Conservation (phyloP, 2,888 invertebrate genomes). For the Eristalis tenax region DNA sequence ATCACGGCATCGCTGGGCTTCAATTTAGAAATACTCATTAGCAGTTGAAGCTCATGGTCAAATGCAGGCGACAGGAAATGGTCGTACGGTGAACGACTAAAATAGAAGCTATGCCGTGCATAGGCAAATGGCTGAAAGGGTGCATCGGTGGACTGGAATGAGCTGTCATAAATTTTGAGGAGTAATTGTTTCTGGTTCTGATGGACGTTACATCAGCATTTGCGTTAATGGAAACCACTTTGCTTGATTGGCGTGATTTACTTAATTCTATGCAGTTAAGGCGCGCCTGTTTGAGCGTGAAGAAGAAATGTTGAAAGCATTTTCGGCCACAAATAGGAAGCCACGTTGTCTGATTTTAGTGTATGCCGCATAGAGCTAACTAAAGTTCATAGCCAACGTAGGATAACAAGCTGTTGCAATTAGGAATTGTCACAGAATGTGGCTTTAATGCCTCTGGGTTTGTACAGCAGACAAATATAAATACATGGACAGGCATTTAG, state of each 20-base stretch:
- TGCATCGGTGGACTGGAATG: not conserved
- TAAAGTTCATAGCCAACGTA: too few relatives aligned
- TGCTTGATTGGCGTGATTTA: not conserved
- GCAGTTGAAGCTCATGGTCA: slow-evolving; percentile 1
- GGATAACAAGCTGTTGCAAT: too few relatives aligned
- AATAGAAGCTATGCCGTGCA: not conserved
- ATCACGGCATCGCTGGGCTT: slow-evolving; percentile 38
- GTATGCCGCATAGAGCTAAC: too few relatives aligned
- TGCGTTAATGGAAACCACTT: not conserved
- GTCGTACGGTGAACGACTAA: not conserved
- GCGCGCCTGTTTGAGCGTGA: too few relatives aligned
- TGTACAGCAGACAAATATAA: too few relatives aligned
- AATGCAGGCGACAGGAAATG: not conserved
- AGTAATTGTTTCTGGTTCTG: slow-evolving; percentile 23
- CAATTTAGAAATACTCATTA: slow-evolving; percentile 61
- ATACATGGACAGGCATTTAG: too few relatives aligned
- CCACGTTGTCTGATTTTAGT: too few relatives aligned
- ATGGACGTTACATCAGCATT: not conserved
- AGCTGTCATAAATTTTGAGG: slow-evolving; percentile 26
- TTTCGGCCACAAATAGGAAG: too few relatives aligned
- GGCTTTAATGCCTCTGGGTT: too few relatives aligned
- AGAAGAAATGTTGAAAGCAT: not conserved
- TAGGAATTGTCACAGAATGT: too few relatives aligned
- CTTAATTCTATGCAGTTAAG: not conserved
- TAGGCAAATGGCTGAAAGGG: not conserved